Conservation (phyloP, 2,797 vertebrate species). For the Thripadectes ignobilis region DNA sequence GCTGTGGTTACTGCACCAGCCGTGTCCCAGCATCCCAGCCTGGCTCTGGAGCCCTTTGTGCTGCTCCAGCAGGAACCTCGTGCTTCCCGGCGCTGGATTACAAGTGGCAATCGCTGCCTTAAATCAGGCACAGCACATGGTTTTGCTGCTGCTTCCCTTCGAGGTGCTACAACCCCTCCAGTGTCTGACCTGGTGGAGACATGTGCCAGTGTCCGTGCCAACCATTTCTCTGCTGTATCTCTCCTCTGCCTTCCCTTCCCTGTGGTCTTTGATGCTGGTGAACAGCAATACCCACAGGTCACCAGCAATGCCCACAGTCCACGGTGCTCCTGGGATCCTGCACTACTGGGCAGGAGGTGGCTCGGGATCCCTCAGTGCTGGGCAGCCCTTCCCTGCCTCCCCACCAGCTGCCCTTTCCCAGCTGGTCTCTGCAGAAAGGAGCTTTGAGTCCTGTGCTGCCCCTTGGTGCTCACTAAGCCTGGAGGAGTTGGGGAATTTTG, state of each 20-base stretch:
- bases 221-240: not conserved
- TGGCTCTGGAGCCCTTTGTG: not conserved
- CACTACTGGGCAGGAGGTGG: not conserved
- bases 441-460: not conserved
- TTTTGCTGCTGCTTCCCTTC: constrained; percentile 26
- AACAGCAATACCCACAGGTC: constrained; percentile 30
- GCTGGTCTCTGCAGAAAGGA: not conserved
- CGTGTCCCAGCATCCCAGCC: not conserved
- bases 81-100: not conserved
- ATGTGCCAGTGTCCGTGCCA: not conserved
- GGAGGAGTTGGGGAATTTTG: constrained; percentile 10
- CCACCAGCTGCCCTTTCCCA: not conserved
- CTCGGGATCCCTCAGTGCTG: not conserved
- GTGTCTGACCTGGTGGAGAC: not conserved
- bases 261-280: not conserved
- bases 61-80: not conserved
- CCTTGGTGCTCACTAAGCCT: constrained; percentile 36
- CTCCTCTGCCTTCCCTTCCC: not conserved
- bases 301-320: not conserved
- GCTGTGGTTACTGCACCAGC: not conserved
- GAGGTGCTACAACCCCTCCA: constrained; percentile 27
- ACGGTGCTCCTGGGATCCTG: not conserved
- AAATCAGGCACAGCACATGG: not conserved
- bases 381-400: not conserved
- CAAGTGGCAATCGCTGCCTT: constrained; percentile 6